Evolutionary conservation across 2,888 invertebrate genomes (phyloP), one percentile per base, ranked within the genome.

Genomic region (Trissolcus brochymenae): DNA sequence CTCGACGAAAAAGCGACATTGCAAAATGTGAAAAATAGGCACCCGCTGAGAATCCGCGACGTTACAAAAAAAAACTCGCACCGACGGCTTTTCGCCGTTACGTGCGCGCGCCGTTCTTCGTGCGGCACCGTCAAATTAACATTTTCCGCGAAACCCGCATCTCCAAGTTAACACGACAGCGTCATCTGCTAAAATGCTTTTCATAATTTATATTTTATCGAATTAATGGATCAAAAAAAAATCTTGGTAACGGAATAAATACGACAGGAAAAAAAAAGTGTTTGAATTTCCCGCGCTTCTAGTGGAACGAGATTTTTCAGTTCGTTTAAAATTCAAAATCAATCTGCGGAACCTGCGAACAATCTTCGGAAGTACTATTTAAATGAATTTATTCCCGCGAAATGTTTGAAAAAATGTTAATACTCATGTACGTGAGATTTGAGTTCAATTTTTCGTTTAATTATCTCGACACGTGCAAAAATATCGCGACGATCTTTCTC

Each of bases 31-130:
- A 72, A 57, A 76, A 79, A 79, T 73, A 62, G 55, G 50, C 62
- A 55, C 61, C 72, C 64, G 71, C 17, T 46, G 56, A 35, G 60
- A 46, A 7, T 6, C 50, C 59, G 59, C 65, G 65, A 72, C 65
- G 80, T 76, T 81, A 78, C 82, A 81, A 78, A 84, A 84, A n/a
- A 84, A 84, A 19, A 83, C 81, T 81, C 65, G 83, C 71, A 80
- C 72, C 79, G 78, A 81, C 79, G 81, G 75, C 78, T 82, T 74
- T 66, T 71, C 72, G 74, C 68, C 80, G 79, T 80, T 81, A 80
- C 57, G 66, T 77, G 49, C 46, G 55, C 65, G 19, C 46, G 41
- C 50, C 19, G 14, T 19, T 68, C 46, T 17, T 25, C 57, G 54
- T 40, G 71, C 67, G 55, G 72, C 81, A 80, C 81, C 79, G 61